Base-by-base conservation (phyloP, 2,888 invertebrate species). In the Polydrusus pterygomalis region DNA sequence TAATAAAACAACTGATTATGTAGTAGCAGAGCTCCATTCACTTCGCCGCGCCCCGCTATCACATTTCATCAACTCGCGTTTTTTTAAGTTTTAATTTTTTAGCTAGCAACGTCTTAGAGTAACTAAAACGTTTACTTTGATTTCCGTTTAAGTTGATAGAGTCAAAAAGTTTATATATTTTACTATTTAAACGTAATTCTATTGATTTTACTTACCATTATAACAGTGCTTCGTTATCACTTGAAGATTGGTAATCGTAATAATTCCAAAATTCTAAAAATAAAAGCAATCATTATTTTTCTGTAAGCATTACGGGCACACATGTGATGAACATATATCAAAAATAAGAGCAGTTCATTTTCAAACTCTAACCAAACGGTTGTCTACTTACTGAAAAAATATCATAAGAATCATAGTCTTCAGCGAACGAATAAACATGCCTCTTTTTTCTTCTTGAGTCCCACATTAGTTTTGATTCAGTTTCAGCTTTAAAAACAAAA, bases 191-290 rank as follows among this genome's bases (percentile, higher is more conserved):
- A 62, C 1, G 17, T 49, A 49, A 30, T 17, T 25, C 30, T 54
- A 34, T 6, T 40, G 40, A 68, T 71, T 65, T 13, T 45, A 75
- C 77, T 77, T 79, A 83, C 85, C 84, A 70, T 70, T 83, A 71
- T 85, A 85, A 80, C 90, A 90, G 0, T 91, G 90, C 77, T 91
- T 87, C 0, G 90, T 90, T 69, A 90, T 88, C 18, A 91, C 78
- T 38, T 86, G 87, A 54, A 91, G 84, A 82, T 91, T 90, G 60
- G 89, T 90, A 80, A 91, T 88, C 0, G 90, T 89, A 8, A 89
- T 83, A 17, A 89, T 85, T 11, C 90, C 90, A 77, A 89, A 88
- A 81, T 89, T 88, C 90, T 90, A 78, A 76, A 86, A 85, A 51
- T 40, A 70, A 17, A 63, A 54, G 15, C 15, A n/a, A 47, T 8